These are phyloP conservation scores for Psephotus haematonotus DNA, from an alignment of 2,113 vertebrate genomes.

Conservation along the genomic window DNA sequence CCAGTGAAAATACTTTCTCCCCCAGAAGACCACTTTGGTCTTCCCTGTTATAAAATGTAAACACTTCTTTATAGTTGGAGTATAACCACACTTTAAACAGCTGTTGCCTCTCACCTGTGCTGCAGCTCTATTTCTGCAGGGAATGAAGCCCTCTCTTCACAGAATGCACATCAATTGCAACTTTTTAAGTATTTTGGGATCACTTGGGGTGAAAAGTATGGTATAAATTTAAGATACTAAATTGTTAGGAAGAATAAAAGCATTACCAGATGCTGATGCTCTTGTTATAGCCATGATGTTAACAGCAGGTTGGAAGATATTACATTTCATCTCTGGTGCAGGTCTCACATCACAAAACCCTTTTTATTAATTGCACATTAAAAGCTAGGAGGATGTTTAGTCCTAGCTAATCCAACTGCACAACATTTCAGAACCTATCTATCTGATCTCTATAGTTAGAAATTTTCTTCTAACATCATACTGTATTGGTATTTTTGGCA, in stretches of 20 bases:
- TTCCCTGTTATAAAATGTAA: slow-evolving; percentile 45
- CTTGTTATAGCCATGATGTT: background rate
- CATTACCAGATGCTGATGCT: slow-evolving; percentile 27
- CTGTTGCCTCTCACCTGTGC: slow-evolving; percentile 37
- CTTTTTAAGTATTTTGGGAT: slow-evolving; percentile 1
- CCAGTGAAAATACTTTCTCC: slow-evolving; percentile 28
- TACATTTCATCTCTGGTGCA: background rate
- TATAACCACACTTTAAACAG: slow-evolving; percentile 40
- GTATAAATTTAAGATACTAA: slow-evolving; percentile 23
- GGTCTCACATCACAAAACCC: background rate
- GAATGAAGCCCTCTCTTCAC: slow-evolving; percentile 11
- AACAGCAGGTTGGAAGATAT: background rate
- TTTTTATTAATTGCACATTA: background rate
- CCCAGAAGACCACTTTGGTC: slow-evolving; percentile 48
- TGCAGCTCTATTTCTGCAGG: slow-evolving; percentile 23
- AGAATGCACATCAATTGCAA: background rate
- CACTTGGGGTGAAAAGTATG: background rate
- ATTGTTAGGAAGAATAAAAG: background rate
- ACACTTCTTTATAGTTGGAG: slow-evolving; percentile 30
- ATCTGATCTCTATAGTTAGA: background rate
- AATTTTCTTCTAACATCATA: background rate
- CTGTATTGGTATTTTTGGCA: background rate
- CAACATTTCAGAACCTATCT: background rate
- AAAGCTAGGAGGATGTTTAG: background rate
- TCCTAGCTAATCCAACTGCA: background rate